Evolutionary conservation across 1,140 invertebrate genomes (phyloP).

Genomic region (Drosophila tsacasi): DNA sequence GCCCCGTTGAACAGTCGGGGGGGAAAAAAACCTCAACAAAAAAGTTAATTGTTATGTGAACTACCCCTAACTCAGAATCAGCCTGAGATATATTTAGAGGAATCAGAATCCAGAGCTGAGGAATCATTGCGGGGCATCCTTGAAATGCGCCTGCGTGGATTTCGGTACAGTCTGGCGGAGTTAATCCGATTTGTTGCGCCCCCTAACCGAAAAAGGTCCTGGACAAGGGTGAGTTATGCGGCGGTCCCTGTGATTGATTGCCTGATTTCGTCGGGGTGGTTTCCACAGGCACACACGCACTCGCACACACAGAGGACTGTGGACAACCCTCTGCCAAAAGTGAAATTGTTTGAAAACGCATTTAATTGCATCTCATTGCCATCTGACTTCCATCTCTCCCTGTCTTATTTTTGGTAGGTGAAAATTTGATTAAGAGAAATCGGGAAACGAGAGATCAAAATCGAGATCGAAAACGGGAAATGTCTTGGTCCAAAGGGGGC

Average conservation of each 20-base stretch:
- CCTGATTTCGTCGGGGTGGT: constrained; percentile 62
- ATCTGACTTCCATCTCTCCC: constrained; percentile 20
- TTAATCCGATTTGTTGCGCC: constrained; percentile 81
- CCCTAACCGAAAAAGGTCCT: constrained; percentile 33
- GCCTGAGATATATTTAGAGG: constrained; percentile 14
- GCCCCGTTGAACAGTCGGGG: constrained; percentile 27
- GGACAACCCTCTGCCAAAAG: constrained; percentile 25
- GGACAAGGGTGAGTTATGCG: constrained; percentile 72
- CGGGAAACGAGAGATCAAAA: background rate
- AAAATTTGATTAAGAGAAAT: constrained; percentile 76
- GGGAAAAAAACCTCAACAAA: constrained; percentile 60
- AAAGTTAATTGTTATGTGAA: constrained; percentile 74
- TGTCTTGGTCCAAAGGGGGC: constrained; percentile 11
- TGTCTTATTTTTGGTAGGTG: constrained; percentile 49
- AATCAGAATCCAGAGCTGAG: constrained; percentile 21
- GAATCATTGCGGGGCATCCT: constrained; percentile 27
- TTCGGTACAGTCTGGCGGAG: constrained; percentile 72
- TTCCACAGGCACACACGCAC: constrained; percentile 13
- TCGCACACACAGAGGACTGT: background rate
- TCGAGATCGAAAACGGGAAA: constrained; percentile 5
- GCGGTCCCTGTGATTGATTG: constrained; percentile 79
- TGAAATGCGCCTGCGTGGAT: constrained; percentile 68
- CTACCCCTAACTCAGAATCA: constrained; percentile 38
- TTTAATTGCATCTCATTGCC: constrained; percentile 65
- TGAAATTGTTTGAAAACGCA: constrained; percentile 63